Percentiles rank a stretch among this genome's conserved stretches.
Evolutionary conservation across 2,797 vertebrate species (phyloP).

Genomic region (Sternotherus odoratus): DNA sequence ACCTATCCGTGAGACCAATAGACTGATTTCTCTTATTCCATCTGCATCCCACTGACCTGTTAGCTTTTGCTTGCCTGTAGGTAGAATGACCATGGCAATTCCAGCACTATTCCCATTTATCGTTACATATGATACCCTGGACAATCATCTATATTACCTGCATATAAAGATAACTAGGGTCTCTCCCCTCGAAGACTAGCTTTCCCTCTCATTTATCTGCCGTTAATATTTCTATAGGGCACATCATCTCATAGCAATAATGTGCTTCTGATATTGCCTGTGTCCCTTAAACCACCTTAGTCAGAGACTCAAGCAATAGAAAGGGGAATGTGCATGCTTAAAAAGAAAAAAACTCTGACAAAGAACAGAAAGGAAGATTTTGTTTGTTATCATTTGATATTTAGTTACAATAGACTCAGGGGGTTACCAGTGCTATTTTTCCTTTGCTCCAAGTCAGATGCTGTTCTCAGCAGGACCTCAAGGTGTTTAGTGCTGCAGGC

Average conservation of each 20-base stretch:
- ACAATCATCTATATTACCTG: not conserved
- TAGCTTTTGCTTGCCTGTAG: constrained; percentile 34
- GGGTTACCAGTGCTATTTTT: not conserved
- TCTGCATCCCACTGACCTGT: constrained; percentile 46
- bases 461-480: not conserved
- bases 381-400: not conserved
- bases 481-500: not conserved
- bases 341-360: not conserved
- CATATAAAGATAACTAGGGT: not conserved
- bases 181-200: accelerated
- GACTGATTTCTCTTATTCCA: constrained; percentile 43
- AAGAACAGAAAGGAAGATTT: not conserved
- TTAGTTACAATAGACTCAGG: not conserved
- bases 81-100: constrained; percentile 16
- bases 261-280: not conserved
- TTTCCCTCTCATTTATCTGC: constrained; percentile 11
- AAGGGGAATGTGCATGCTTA: not conserved
- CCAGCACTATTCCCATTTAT: not conserved
- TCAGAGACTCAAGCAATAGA: not conserved
- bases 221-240: not conserved
- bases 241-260: not conserved
- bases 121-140: not conserved
- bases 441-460: not conserved
- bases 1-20: not conserved
- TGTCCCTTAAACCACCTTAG: not conserved